Conservation (phyloP, 2,888 invertebrate genomes). For the Nemoura dubitans region DNA sequence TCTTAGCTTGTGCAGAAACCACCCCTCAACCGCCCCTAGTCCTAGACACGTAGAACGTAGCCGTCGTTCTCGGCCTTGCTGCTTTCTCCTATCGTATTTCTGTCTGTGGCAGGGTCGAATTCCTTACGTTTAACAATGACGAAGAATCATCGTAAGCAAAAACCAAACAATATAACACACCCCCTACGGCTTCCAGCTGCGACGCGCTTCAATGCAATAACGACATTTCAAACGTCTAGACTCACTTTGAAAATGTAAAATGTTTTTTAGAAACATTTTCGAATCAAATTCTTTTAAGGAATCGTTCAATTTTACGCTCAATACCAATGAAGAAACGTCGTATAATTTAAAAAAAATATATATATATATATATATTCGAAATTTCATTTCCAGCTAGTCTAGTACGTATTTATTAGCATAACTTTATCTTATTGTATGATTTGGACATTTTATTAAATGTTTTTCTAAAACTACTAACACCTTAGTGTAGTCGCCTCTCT, state of each 20-base stretch:
- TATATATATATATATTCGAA: neutral
- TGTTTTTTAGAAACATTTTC: neutral
- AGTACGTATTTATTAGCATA: constrained; percentile 1
- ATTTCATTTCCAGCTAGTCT: neutral
- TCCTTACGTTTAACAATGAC: neutral
- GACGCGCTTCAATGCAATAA: neutral
- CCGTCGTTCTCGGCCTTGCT: too few relatives aligned
- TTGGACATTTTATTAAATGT: constrained; percentile 33
- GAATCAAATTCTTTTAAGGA: neutral
- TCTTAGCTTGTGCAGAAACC: too few relatives aligned
- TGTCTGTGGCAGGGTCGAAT: constrained; percentile 8
- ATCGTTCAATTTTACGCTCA: neutral
- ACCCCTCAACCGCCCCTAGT: too few relatives aligned
- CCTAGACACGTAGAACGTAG: too few relatives aligned
- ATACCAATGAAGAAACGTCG: neutral
- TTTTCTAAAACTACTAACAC: constrained; percentile 23
- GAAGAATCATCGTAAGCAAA: neutral
- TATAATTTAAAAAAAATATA: neutral
- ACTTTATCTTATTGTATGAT: constrained; percentile 29
- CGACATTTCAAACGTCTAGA: neutral
- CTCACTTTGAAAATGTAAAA: neutral
- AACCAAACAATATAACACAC: neutral
- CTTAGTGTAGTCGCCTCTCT: neutral
- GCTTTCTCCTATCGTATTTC: neutral
- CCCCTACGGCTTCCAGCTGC: neutral